Evolutionary conservation across 1,140 invertebrate species (phyloP), one percentile per base, ranked within the genome.

Genomic region (Temnothorax curvispinosus): DNA sequence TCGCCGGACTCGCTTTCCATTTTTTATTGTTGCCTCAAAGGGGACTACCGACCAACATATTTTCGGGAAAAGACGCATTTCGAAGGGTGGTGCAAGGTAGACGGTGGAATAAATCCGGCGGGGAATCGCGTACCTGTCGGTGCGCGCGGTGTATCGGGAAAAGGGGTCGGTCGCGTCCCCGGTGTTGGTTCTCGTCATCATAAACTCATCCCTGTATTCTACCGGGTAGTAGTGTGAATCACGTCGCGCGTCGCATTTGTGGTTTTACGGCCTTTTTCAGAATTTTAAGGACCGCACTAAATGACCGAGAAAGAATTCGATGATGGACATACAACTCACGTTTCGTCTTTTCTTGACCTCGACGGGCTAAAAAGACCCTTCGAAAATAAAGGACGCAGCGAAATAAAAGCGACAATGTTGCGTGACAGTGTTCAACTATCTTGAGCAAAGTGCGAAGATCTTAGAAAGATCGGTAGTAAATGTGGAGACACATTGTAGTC

Each of bases 201-300:
- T 94, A 94, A 94, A 94, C 92, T 88, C 74, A 85, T 91, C 76
- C 41, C 58, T 85, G 85, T 81, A 82, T 64, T 82, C 27, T 56
- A 27, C 74, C 56, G 86, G 85, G 72, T 88, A 82, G 87, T 44
- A 84, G 15, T 15, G 69, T 54, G 62, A 58, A 65, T 62, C 71
- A 35, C 38, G 62, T 32, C 18, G 77, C 7, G 58, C 82, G 52
- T 56, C 89, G 50, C 65, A 21, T 38, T 75, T 69, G 87, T 72
- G 85, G 80, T 92, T 94, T 94, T 94, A 94, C 91, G 90, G 92
- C 94, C 93, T 94, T 65, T 94, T 93, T 92, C 92, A 93, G 93
- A 95, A 94, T 94, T 95, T 94, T 94, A 94, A 95, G 92, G 92
- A 92, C 91, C 75, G 69, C 88, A 92, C 91, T 93, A 93, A 94